Conservation (phyloP, 30 jellyfish, hydroid and myxozoan genomes). For the Clytia hemisphaerica region DNA sequence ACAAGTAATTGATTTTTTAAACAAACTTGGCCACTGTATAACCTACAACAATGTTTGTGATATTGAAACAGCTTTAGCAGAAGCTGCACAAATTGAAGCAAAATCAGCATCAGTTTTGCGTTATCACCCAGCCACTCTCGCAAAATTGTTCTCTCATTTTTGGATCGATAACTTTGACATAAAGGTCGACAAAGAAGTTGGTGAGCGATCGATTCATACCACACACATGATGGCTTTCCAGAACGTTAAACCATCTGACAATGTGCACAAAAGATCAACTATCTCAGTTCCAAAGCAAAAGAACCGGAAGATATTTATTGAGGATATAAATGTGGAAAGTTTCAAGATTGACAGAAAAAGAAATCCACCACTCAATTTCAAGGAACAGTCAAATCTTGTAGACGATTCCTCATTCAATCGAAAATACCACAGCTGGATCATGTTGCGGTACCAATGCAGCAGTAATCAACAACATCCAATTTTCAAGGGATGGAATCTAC, state of each 20-base stretch:
- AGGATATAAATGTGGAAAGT: neutral
- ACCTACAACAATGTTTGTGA: slow-evolving; percentile 26
- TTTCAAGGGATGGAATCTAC: neutral
- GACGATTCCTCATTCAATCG: neutral
- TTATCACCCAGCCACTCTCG: neutral
- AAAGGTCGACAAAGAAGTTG: neutral
- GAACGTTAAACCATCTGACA: neutral
- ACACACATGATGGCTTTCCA: neutral
- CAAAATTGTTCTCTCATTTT: neutral
- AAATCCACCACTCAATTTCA: neutral
- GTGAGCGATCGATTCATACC: neutral
- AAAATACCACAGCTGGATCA: neutral
- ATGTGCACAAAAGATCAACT: neutral
- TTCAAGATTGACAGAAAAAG: neutral
- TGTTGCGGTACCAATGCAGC: neutral
- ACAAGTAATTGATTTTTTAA: neutral
- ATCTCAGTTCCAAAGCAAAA: neutral
- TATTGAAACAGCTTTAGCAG: slow-evolving; percentile 35
- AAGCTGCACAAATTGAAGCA: slow-evolving; percentile 14
- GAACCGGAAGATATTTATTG: neutral
- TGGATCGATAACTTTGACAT: neutral
- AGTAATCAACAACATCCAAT: neutral
- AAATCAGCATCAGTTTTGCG: neutral
- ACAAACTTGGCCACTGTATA: slow-evolving; percentile 39
- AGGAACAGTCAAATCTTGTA: neutral